phyloP scores from a whole-genome alignment of 2,113 vertebrate species.

The Fulica atra region DNA sequence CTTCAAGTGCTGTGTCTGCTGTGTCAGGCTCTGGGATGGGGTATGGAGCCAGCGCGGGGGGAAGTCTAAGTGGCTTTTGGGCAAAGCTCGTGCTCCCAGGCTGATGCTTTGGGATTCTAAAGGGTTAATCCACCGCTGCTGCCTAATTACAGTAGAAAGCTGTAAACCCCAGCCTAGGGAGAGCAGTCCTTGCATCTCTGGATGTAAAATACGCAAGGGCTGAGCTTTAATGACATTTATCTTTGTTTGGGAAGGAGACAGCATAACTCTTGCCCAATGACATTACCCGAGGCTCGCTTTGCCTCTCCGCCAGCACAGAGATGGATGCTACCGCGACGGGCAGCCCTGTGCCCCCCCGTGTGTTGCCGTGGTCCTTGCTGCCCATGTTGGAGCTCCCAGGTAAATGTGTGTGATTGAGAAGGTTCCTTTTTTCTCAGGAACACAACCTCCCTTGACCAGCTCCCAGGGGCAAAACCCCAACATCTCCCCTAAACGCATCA shows the following conservation, averaged over 20 bases:
- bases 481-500: not conserved
- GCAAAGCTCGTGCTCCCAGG: not conserved
- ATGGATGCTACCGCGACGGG: accelerated
- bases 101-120: not conserved
- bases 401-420: accelerated
- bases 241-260: not conserved
- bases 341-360: not conserved
- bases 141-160: not conserved
- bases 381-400: not conserved
- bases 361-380: not conserved
- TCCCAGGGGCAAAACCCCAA: not conserved
- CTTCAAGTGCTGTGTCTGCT: not conserved
- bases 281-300: not conserved
- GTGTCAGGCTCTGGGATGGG: not conserved
- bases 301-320: not conserved
- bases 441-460: not conserved
- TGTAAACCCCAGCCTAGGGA: not conserved
- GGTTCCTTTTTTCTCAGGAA: not conserved
- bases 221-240: conserved; percentile 6
- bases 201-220: not conserved
- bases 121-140: not conserved
- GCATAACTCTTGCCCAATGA: not conserved
- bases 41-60: not conserved
- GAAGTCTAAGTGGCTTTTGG: not conserved
- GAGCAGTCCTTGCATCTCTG: not conserved